Base-by-base conservation (phyloP, 2,113 vertebrate genomes). In the Pseudolaguvia tuberculata region DNA sequence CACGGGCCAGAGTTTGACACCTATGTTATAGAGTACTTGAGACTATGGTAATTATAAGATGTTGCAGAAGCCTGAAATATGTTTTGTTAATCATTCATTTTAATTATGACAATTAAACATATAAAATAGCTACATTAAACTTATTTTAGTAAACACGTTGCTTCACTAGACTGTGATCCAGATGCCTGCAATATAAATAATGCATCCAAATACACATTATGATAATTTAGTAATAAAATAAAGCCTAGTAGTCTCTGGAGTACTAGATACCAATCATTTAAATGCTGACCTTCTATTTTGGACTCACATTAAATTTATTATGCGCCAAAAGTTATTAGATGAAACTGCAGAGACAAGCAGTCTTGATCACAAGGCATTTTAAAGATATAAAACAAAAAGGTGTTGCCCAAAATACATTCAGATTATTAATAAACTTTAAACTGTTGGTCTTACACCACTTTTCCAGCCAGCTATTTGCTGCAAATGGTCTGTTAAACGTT, bases 401-500 rank as follows among this genome's bases (percentile, higher is more conserved):
- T 56, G 9, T 70, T 56, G 55, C 52, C 29, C 5, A 42, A 70
- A 70, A 70, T 70, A 17, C 20, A 55, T 56, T 51, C 3, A 18
- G 45, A 15, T 66, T 66, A 50, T 66, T 70, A 55, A 55, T 70
- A 55, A 23, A 70, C 25, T 51, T 10, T 21, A 14, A 18, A 55
- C n/a, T 17, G 27, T 70, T 70, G 51, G 55, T n/a, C 52, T 56
- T 31, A 70, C 29, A 55, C 51, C 14, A 70, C 20, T 45, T 56
- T 53, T 55, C 29, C 31, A 42, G 31, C n/a, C 68, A 70, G 68
- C 51, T 70, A 52, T 70, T 70, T 70, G 11, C n/a, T 70, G 31
- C 68, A 70, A 52, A 56, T 70, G 68, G 68, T 70, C n/a, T 57
- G 35, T 53, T 71, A 71, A 71, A 71, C 57, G 21, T n/a, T 71